These are phyloP conservation scores for Piezodorus guildinii DNA, from an alignment of 1,140 invertebrate species.

Conservation along the genomic window DNA sequence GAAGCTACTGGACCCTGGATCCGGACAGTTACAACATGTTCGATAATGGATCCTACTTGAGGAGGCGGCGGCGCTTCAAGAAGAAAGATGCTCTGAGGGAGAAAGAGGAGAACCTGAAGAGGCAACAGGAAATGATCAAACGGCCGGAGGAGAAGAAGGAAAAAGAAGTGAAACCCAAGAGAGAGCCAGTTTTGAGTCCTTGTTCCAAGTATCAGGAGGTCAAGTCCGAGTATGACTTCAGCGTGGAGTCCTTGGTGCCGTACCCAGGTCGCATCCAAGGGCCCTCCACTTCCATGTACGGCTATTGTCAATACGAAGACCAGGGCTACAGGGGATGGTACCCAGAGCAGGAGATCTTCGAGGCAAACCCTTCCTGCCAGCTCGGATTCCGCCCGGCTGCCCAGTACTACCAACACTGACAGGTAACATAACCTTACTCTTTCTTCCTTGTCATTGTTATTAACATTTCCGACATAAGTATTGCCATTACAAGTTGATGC, in stretches of 20 bases:
- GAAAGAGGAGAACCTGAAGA: conserved; percentile 73
- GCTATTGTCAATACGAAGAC: conserved; percentile 25
- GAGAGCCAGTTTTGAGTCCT: conserved; percentile 26
- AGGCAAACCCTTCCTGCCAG: conserved; percentile 24
- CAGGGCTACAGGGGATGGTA: conserved; percentile 21
- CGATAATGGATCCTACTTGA: conserved; percentile 76
- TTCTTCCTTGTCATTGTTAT: too few relatives aligned
- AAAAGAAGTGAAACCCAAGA: conserved; percentile 27
- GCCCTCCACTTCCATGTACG: conserved; percentile 19
- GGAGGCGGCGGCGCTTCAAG: conserved; percentile 66
- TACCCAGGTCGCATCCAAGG: conserved; percentile 21
- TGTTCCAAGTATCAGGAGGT: conserved; percentile 22
- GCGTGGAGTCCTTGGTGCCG: conserved; percentile 26
- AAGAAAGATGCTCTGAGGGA: conserved; percentile 85
- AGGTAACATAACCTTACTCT: conserved; percentile 4
- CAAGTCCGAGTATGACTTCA: conserved; percentile 22
- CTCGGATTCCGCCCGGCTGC: conserved; percentile 26
- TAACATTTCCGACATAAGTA: too few relatives aligned
- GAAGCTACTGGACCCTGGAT: conserved; percentile 79
- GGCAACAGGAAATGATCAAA: conserved; percentile 43
- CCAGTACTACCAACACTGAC: conserved; percentile 23
- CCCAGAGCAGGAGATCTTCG: conserved; percentile 24
- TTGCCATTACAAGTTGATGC: too few relatives aligned
- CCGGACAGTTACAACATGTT: conserved; percentile 80
- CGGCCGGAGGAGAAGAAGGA: conserved; percentile 21